These are phyloP conservation scores for Lucinisca nassula DNA, from an alignment of 2,888 invertebrate genomes.

Conservation along the genomic window DNA sequence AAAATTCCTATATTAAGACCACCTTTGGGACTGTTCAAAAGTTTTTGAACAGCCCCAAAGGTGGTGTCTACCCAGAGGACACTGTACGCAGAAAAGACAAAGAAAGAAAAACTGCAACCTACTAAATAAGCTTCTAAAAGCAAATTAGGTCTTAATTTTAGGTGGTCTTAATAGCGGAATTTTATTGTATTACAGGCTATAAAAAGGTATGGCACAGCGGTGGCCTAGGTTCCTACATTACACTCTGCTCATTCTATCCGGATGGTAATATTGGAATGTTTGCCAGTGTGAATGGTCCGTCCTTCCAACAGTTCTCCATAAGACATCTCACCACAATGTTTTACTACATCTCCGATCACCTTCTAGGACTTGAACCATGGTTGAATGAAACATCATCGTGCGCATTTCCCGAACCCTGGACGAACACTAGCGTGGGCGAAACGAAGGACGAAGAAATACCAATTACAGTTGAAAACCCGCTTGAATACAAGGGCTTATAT, in stretches of 20 bases:
- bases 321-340: neutral
- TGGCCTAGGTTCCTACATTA: conserved; percentile 51
- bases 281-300: conserved; percentile 58
- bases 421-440: neutral
- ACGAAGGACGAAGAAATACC: neutral
- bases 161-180: no score
- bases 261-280: conserved; percentile 51
- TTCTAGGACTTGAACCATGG: neutral
- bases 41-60: no score
- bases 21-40: no score
- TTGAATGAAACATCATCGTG: conserved; percentile 1
- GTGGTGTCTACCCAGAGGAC: no score
- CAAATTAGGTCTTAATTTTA: no score
- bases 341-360: neutral
- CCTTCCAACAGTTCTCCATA: neutral
- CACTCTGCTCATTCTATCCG: conserved; percentile 42
- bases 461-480: neutral
- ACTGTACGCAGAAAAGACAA: no score
- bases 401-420: conserved; percentile 9
- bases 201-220: conserved; percentile 49
- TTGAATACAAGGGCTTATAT: neutral
- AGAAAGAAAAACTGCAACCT: no score
- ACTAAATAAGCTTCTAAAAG: no score
- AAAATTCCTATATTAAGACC: no score
- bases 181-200: conserved; percentile 4